phyloP scores from a whole-genome alignment of 1,140 invertebrate genomes.

The Nasonia giraulti region DNA sequence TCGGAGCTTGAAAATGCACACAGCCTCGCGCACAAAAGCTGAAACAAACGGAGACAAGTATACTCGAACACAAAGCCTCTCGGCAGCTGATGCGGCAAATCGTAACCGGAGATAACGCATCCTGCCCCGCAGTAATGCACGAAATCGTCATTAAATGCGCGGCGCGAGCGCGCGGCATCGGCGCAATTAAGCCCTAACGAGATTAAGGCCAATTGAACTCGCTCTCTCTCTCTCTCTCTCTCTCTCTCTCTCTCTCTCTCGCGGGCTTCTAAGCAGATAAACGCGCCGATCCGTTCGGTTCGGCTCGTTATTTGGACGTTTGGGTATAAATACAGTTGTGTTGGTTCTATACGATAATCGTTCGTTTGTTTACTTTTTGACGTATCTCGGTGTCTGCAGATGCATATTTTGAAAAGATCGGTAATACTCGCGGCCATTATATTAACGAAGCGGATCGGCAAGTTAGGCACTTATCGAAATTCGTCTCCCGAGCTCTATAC shows the following conservation, averaged over 20 bases:
- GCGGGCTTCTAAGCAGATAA: background rate
- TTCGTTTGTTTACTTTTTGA: no score
- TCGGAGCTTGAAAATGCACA: no score
- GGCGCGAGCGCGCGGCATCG: background rate
- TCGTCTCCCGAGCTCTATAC: no score
- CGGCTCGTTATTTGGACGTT: background rate
- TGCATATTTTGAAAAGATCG: no score
- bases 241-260: no score
- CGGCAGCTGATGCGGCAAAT: background rate
- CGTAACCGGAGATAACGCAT: constrained; percentile 23
- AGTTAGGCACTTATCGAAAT: no score
- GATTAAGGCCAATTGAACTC: constrained; percentile 46
- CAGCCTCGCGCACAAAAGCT: background rate
- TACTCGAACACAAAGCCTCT: background rate
- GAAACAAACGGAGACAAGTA: background rate
- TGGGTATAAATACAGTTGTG: no score
- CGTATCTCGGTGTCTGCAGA: no score
- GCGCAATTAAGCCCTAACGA: constrained; percentile 37
- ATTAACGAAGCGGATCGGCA: no score
- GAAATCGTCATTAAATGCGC: constrained; percentile 12
- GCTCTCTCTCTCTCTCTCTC: background rate
- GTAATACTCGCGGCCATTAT: no score
- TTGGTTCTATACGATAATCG: no score
- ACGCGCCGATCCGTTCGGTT: background rate
- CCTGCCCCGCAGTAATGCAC: background rate